Evolutionary conservation across 2,888 invertebrate genomes (phyloP).

Genomic region (Spodoptera littoralis): DNA sequence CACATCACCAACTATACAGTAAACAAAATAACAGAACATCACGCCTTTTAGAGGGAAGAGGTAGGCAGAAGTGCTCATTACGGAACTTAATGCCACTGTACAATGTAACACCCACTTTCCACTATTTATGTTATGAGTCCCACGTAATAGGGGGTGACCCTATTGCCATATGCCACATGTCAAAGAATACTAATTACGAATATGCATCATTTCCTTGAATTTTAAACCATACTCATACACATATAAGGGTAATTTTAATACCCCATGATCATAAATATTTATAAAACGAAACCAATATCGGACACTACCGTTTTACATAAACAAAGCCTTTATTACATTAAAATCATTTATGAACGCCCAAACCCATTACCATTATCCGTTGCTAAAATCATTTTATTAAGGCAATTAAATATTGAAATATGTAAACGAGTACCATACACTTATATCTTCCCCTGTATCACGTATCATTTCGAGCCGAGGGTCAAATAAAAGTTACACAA

Average conservation of each 20-base stretch:
- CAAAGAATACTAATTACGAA: no score
- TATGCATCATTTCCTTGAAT: no score
- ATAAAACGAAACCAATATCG: conserved; percentile 6
- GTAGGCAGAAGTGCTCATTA: no score
- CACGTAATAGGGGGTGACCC: no score
- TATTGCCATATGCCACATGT: no score
- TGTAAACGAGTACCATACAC: conserved; percentile 49
- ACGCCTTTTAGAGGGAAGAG: no score
- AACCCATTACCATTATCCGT: conserved; percentile 34
- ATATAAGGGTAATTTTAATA: not conserved
- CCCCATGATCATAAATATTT: not conserved
- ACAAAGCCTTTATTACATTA: conserved; percentile 22
- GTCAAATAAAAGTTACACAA: conserved; percentile 43
- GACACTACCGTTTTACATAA: conserved; percentile 8
- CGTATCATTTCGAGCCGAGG: conserved; percentile 14
- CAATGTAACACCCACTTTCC: no score
- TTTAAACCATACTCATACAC: no score
- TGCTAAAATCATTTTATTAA: conserved; percentile 46
- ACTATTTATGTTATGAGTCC: no score
- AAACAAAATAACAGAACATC: no score
- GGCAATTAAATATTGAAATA: conserved; percentile 49
- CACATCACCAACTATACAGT: no score
- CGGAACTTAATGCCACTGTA: no score
- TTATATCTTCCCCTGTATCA: conserved; percentile 19
- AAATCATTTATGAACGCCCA: conserved; percentile 27